Base-by-base conservation (phyloP, 2,113 vertebrate genomes). In the Thalassarche chlororhynchos region DNA sequence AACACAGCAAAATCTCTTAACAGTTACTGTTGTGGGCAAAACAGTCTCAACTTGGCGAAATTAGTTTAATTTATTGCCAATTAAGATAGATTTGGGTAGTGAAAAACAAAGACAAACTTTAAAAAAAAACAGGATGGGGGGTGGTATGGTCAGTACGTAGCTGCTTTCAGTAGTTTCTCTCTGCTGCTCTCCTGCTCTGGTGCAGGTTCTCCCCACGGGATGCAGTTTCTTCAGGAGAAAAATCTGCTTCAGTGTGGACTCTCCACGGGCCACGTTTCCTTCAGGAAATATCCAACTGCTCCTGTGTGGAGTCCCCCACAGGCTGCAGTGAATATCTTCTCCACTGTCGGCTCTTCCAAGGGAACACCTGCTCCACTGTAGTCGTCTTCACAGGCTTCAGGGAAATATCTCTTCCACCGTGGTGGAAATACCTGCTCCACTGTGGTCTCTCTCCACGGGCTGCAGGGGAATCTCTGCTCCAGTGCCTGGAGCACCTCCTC, bases 171-270 rank as follows among this genome's bases (percentile, higher is more conserved):
- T 38, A 28, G 15, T 64, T 77, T 69, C 11, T 69, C 25, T 29
- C 34, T 55, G 24, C 23, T 65, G 10, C 28, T 51, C 6, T 69
- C 36, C 20, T 51, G 2, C 5, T 61, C 21, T 51, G 14, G 21
- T 28, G 9, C 0, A 4, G 36, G 12, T 0, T 52, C 3, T 61
- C 55, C 17, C 14, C 16, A 24, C 0, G 2, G 12, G 8, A 17
- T 58, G 6, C 4, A 55, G 2, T 9, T 82, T 74, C 44, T 24
- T 70, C 16, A 61, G 32, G 8, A 82, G 65, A 65, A 89, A 82
- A 46, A 51, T 28, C 13, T 61, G 12, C 17, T 70, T 31, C 25
- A 20, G 7, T n/a, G 2, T 42, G 4, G 14, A 8, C 4, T 42
- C 11, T 46, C 25, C 7, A 47, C 0, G 0, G 17, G 2, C 26